Evolutionary conservation across 2,113 vertebrate genomes (phyloP), one percentile per base, ranked within the genome.

Genomic region (Rattus norvegicus): DNA sequence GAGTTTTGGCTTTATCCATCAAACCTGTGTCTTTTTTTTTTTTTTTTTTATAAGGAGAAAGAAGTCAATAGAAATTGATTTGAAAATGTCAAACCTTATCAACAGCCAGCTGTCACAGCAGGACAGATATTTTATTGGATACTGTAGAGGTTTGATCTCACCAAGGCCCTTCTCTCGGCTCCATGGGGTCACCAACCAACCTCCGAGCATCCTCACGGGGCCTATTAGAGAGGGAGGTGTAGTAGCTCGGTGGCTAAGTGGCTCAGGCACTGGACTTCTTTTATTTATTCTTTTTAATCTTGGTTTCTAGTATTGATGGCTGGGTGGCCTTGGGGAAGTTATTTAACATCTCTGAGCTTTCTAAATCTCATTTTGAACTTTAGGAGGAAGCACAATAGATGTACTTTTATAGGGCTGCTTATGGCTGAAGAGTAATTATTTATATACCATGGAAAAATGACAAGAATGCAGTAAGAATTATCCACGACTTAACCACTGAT

Each of bases 31-130:
- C 97, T 97, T 97, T 97, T 98, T 97, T 93, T 97, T 97, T 97
- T 97, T 98, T 97, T 93, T 97, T 97, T 94, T 96, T 49, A 30
- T 16, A 94, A 97, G 97, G 96, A 95, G 98, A 61, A 73, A 97
- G 80, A 97, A 98, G 98, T 99, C 98, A 13, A 98, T 98, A 97
- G 85, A 95, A 97, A 98, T 98, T 98, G 98, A 98, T 98, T 97
- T 94, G 96, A 98, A 97, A 98, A 98, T 94, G 96, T 97, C 98
- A 98, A 98, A 94, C 95, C 98, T 98, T 98, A 98, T 98, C 98
- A 98, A 91, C 89, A 65, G 93, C 92, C 0, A 70, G 91, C 95
- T 89, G 83, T 94, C 97, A 97, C 19, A 1, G 96, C 43, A 91
- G 90, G 95, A 97, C 88, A 92, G 97, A 92, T 73, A 95, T 97